Conservation (phyloP, 1,140 invertebrate species). For the Listronotus bonariensis region DNA sequence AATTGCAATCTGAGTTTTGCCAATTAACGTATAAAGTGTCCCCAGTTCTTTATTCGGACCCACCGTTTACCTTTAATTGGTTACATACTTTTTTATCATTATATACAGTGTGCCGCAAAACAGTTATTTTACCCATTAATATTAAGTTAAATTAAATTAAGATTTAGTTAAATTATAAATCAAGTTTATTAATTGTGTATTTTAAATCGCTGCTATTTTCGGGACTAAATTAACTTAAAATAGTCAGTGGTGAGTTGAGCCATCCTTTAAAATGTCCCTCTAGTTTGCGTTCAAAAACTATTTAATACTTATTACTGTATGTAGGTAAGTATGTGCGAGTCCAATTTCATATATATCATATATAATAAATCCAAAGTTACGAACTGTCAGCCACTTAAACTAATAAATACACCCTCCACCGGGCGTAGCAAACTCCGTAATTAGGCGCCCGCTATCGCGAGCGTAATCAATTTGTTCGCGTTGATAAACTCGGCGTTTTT, state of each 20-base stretch:
- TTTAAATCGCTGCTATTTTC: no score
- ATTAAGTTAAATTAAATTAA: no score
- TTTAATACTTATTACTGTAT: no score
- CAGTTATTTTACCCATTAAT: no score
- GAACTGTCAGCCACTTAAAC: conserved; percentile 19
- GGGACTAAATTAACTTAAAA: no score
- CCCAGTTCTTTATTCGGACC: neutral
- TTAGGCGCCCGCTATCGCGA: conserved; percentile 29
- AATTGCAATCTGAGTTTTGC: conserved; percentile 42
- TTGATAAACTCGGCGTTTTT: conserved; percentile 33
- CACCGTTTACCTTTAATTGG: conserved; percentile 3
- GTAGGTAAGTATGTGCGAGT: no score
- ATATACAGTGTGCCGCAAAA: neutral
- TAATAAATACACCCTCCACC: conserved; percentile 17
- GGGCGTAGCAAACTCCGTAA: conserved; percentile 19
- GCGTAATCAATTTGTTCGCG: conserved; percentile 36
- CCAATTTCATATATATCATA: no score
- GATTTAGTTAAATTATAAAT: no score
- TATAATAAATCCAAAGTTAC: conserved; percentile 14
- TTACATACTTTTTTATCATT: conserved; percentile 9
- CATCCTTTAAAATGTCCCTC: no score
- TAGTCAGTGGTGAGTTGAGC: no score
- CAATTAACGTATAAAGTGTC: conserved; percentile 24
- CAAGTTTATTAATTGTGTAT: no score
- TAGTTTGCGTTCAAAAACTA: no score